Conservation (phyloP, 2,113 vertebrate genomes). For the Oophaga pumilio region DNA sequence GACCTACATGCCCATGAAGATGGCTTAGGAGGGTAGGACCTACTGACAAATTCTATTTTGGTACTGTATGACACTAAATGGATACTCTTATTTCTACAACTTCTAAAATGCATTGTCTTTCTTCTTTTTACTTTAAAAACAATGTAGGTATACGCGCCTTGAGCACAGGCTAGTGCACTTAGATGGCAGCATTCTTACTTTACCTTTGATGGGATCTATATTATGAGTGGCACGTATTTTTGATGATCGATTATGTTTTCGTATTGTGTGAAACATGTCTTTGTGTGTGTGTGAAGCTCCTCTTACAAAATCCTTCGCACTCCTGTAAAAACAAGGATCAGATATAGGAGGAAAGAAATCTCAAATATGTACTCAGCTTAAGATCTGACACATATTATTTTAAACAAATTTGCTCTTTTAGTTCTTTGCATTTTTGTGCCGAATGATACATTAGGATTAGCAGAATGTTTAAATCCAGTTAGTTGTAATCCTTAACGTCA, state of each 20-base stretch:
- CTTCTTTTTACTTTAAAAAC: not conserved
- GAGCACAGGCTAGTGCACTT: no score
- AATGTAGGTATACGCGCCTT: no score
- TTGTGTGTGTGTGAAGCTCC: not conserved
- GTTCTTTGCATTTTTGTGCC: not conserved
- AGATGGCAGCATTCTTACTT: no score
- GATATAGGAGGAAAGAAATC: not conserved
- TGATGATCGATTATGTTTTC: no score
- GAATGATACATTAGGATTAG: conserved; percentile 14
- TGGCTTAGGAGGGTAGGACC: no score
- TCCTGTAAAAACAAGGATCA: not conserved
- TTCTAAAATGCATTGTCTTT: not conserved
- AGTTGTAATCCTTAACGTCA: conserved; percentile 4
- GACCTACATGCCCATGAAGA: no score
- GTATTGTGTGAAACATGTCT: not conserved
- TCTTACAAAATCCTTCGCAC: not conserved
- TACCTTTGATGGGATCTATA: no score
- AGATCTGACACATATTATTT: conserved; percentile 1
- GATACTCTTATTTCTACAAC: no score
- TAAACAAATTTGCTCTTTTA: conserved; percentile 11
- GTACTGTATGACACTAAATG: no score
- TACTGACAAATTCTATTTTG: no score
- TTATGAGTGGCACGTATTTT: no score
- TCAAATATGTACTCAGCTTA: not conserved
- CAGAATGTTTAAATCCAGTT: not conserved